Evolutionary conservation across 2,797 vertebrate species (phyloP).

Genomic region (Anguilla anguilla): DNA sequence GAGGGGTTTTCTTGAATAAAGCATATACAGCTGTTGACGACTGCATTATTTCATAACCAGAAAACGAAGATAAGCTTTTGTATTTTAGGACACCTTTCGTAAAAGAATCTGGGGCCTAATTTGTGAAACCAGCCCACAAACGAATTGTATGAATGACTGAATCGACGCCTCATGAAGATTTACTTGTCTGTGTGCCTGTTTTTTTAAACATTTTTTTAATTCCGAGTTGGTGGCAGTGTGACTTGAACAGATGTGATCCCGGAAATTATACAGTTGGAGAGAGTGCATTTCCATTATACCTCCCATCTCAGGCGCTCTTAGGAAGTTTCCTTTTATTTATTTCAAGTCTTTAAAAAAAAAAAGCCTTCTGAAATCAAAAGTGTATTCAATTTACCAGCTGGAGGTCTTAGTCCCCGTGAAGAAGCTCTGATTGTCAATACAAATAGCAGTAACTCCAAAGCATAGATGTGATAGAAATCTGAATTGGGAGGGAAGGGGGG

Average conservation of each 20-base stretch:
- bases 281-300: not conserved
- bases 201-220: not conserved
- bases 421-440: constrained; percentile 23
- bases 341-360: constrained; percentile 2
- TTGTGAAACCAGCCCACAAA: not conserved
- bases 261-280: not conserved
- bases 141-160: not conserved
- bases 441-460: not conserved
- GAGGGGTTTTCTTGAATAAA: not conserved
- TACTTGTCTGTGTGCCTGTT: not conserved
- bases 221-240: not conserved
- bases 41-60: not conserved
- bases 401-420: not conserved
- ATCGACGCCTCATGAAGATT: not conserved
- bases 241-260: constrained; percentile 3
- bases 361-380: not conserved
- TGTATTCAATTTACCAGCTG: constrained; percentile 18
- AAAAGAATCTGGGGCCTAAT: not conserved
- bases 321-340: constrained; percentile 6
- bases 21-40: not conserved
- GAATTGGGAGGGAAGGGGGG: too few species aligned
- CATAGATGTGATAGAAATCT: constrained; percentile 1
- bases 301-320: not conserved
- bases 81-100: not conserved
- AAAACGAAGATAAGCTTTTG: not conserved